phyloP scores from a whole-genome alignment of 2,888 invertebrate genomes.

The Eupithecia subumbrata region DNA sequence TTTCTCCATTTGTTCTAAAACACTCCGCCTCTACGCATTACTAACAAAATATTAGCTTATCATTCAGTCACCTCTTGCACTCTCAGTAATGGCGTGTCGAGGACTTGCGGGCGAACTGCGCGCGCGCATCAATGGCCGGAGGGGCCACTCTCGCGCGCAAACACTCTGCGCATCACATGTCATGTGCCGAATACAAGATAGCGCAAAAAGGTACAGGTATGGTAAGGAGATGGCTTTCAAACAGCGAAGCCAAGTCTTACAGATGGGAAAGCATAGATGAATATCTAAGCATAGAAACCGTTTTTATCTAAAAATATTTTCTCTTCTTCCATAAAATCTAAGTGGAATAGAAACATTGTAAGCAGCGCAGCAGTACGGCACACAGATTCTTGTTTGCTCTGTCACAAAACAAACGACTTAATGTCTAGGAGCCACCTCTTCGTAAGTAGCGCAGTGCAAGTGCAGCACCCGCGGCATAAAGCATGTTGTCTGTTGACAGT shows the following conservation, averaged over 20 bases:
- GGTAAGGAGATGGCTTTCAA: not conserved
- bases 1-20: conserved; percentile 21
- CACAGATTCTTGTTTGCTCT: not conserved
- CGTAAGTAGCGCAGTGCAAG: not conserved
- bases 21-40: conserved; percentile 23
- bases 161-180: conserved; percentile 36
- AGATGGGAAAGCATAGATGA: not conserved
- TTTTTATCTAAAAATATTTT: not conserved
- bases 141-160: conserved; percentile 38
- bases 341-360: not conserved
- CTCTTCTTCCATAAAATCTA: not conserved
- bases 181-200: not conserved
- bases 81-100: conserved; percentile 33
- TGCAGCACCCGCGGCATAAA: not conserved
- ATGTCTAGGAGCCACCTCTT: not conserved
- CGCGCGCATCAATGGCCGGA: conserved; percentile 33
- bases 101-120: conserved; percentile 17
- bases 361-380: not conserved
- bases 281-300: not conserved
- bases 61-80: conserved; percentile 42
- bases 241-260: not conserved
- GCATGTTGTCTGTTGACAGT: not conserved
- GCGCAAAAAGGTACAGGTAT: not conserved
- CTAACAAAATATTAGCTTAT: conserved; percentile 45
- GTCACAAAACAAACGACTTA: not conserved